A percentile compares a stretch with the other conserved stretches of the same genome.
Evolutionary conservation across 2,113 vertebrate species (phyloP).

Genomic region (Callionymus lyra): DNA sequence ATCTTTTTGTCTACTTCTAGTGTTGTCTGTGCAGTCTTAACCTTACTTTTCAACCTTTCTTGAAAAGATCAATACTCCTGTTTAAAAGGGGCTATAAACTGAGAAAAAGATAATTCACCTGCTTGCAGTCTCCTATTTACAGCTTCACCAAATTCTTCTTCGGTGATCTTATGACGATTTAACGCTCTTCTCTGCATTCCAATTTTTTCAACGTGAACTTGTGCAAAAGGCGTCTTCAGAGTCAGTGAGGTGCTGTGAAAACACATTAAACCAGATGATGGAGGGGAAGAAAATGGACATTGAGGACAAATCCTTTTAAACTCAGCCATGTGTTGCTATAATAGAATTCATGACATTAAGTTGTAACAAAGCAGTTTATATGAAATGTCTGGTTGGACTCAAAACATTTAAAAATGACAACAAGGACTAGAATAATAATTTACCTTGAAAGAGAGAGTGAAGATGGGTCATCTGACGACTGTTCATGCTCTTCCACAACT

Average conservation of each 20-base stretch:
- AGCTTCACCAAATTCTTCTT: constrained; percentile 53
- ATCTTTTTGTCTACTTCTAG: too few relatives aligned
- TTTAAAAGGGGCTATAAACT: background rate
- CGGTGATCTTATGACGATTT: constrained; percentile 36
- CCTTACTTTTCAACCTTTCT: too few relatives aligned
- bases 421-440: background rate
- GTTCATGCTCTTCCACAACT: constrained; percentile 23
- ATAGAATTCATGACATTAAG: too few relatives aligned
- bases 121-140: constrained; percentile 17
- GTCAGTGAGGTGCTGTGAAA: constrained; percentile 40
- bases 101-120: constrained; percentile 1
- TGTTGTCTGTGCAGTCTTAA: too few relatives aligned
- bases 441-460: constrained; percentile 44
- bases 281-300: too few relatives aligned
- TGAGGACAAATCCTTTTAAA: too few relatives aligned
- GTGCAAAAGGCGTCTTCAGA: constrained; percentile 51
- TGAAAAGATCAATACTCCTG: background rate
- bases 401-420: too few relatives aligned
- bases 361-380: too few relatives aligned
- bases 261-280: constrained; percentile 7
- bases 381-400: too few relatives aligned
- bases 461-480: constrained; percentile 9
- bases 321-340: too few relatives aligned
- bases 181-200: constrained; percentile 42
- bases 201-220: constrained; percentile 27